Percentiles rank a stretch among this genome's conserved stretches.
phyloP scores from a whole-genome alignment of 2,888 invertebrate genomes.

The Scaptomyza reducta region DNA sequence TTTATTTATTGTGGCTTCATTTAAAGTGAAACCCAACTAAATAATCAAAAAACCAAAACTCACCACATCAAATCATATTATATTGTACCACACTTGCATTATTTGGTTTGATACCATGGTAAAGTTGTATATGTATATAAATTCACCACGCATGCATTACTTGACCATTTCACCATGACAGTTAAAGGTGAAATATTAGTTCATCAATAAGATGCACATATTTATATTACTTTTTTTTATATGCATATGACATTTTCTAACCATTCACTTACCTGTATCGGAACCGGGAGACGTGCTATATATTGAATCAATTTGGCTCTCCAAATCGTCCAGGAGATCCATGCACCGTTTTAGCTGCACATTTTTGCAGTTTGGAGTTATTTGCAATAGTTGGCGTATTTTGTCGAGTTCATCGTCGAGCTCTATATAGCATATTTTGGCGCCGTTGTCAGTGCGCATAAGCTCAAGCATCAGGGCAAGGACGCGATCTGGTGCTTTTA shows the following conservation, averaged over 20 bases:
- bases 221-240: no score
- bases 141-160: constrained; percentile 78
- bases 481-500: neutral
- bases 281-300: neutral
- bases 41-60: neutral
- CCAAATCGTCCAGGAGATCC: neutral
- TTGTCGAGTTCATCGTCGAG: neutral
- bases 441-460: neutral
- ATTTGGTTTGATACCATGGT: neutral
- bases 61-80: neutral
- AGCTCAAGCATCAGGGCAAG: constrained; percentile 5
- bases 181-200: neutral
- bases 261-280: neutral
- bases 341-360: constrained; percentile 2
- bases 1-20: no score
- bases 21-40: no score
- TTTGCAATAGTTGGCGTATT: neutral
- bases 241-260: neutral
- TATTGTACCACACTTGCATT: neutral
- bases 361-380: neutral
- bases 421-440: neutral
- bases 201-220: no score
- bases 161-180: neutral
- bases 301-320: rapidly evolving
- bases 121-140: neutral